A percentile compares a stretch with the other conserved stretches of the same genome.
phyloP scores from a whole-genome alignment of 2,113 vertebrate species.

The Peucedramus taeniatus region DNA sequence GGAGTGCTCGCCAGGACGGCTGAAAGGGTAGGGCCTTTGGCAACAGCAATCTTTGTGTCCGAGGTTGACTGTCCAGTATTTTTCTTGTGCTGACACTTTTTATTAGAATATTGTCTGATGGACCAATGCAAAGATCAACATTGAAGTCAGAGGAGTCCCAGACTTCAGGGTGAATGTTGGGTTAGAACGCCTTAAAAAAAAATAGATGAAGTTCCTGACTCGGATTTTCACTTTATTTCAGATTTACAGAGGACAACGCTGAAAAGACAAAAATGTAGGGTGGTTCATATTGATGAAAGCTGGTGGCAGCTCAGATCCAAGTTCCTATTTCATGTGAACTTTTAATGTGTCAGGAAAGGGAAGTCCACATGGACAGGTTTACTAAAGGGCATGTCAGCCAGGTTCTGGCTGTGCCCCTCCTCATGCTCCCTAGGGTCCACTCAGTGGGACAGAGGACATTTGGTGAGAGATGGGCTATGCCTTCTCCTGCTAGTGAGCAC shows the following conservation, averaged over 20 bases:
- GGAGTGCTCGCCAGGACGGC: fast-evolving
- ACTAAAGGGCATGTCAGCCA: fast-evolving
- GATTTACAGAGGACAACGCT: neutral
- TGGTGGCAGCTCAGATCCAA: neutral
- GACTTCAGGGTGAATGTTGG: neutral
- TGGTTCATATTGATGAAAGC: neutral
- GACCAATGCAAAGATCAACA: neutral
- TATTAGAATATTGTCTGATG: neutral
- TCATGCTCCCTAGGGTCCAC: fast-evolving
- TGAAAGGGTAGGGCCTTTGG: fast-evolving
- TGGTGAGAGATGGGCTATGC: neutral
- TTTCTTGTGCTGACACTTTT: neutral
- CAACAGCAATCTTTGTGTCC: neutral
- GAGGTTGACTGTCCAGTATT: neutral
- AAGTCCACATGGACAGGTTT: neutral
- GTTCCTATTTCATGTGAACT: neutral
- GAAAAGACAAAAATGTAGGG: neutral
- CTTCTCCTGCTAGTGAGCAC: neutral
- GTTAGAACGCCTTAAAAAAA: neutral
- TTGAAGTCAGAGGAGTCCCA: neutral
- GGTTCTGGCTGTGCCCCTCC: neutral
- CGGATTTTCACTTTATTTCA: neutral
- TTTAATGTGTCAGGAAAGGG: neutral
- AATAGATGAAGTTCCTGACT: neutral
- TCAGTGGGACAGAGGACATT: neutral